Evolutionary conservation across 1,140 invertebrate species (phyloP).

Genomic region (Atopsyche davidsoni): DNA sequence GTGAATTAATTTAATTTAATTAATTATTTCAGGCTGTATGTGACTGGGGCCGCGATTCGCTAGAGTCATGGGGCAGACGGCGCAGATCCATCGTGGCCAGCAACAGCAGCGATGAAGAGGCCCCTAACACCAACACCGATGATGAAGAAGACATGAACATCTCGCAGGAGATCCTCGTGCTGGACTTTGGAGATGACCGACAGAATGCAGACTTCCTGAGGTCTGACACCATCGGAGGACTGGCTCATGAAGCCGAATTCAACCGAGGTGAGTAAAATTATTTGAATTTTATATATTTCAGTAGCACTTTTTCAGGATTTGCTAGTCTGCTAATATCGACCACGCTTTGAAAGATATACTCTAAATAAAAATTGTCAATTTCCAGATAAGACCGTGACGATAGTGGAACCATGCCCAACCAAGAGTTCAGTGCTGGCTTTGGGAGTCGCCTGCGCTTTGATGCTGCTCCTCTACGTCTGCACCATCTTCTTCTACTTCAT

Average conservation of each 20-base stretch:
- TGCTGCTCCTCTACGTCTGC: slow-evolving; percentile 84
- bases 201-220: slow-evolving; percentile 75
- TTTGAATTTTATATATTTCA: slow-evolving; percentile 13
- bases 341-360: too few relatives aligned
- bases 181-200: slow-evolving; percentile 81
- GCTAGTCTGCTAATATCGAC: neutral
- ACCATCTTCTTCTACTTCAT: slow-evolving; percentile 87
- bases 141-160: slow-evolving; percentile 84
- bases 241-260: slow-evolving; percentile 65
- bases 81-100: slow-evolving; percentile 60
- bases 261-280: slow-evolving; percentile 51
- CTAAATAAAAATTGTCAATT: too few relatives aligned
- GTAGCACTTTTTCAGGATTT: neutral
- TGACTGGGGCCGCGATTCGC: slow-evolving; percentile 79
- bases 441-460: slow-evolving; percentile 80
- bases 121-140: slow-evolving; percentile 42
- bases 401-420: slow-evolving; percentile 82
- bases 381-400: slow-evolving; percentile 79
- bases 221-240: slow-evolving; percentile 55
- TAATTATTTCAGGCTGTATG: slow-evolving; percentile 76
- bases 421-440: slow-evolving; percentile 82
- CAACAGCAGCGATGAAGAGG: slow-evolving; percentile 36
- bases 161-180: slow-evolving; percentile 86
- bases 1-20: too few relatives aligned
- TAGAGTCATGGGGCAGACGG: slow-evolving; percentile 85